Evolutionary conservation across 2,113 vertebrate genomes (phyloP).

Genomic region (Microtus richardsoni): DNA sequence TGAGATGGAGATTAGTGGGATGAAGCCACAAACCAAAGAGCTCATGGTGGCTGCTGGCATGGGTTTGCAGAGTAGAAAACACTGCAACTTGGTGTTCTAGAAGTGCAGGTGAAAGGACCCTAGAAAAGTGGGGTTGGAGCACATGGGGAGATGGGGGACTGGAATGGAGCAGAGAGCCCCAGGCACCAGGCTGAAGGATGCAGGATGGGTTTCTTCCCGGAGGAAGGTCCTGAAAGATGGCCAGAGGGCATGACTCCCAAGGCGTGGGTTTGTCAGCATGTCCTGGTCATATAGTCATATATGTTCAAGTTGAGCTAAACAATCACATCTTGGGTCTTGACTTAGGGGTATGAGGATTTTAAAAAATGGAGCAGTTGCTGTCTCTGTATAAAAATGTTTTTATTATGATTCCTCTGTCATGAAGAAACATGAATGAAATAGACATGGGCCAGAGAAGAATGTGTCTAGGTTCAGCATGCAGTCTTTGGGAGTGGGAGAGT

Average conservation of each 20-base stretch:
- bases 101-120: neutral
- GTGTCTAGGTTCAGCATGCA: rapidly evolving
- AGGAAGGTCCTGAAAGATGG: rapidly evolving
- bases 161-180: neutral
- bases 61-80: neutral
- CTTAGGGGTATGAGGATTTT: rapidly evolving
- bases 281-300: too few relatives aligned
- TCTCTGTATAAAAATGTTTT: neutral
- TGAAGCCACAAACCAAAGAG: neutral
- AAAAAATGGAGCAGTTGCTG: neutral
- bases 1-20: neutral
- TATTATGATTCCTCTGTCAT: neutral
- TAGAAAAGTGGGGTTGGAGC: neutral
- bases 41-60: rapidly evolving
- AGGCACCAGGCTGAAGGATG: rapidly evolving
- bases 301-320: rapidly evolving
- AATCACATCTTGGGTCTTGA: neutral
- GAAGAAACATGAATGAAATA: neutral
- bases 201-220: too few relatives aligned
- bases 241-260: rapidly evolving
- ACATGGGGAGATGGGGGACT: too few relatives aligned
- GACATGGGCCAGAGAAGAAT: rapidly evolving
- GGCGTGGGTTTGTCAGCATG: rapidly evolving
- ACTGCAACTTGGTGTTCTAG: neutral
- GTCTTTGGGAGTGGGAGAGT: rapidly evolving